Evolutionary conservation across 2,113 vertebrate genomes (phyloP).

Genomic region (Megaceryle torquata): DNA sequence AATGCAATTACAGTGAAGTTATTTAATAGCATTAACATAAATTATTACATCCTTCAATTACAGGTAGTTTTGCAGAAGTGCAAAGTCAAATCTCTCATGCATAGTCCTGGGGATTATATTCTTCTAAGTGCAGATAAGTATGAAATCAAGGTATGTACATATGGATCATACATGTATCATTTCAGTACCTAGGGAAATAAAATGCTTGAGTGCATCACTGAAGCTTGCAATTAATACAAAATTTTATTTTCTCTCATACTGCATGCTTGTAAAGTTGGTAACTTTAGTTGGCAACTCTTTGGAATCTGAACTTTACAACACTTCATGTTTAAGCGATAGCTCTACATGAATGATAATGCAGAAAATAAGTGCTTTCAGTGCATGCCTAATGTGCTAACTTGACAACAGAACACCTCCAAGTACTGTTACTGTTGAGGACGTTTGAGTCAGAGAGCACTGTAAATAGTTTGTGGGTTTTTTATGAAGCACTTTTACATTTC

Average conservation of each 20-base stretch:
- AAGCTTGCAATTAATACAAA: not conserved
- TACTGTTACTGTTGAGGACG: not conserved
- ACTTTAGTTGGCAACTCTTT: not conserved
- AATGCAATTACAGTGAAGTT: not conserved
- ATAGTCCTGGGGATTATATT: slow-evolving; percentile 95
- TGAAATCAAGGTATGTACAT: slow-evolving; percentile 91
- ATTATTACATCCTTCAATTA: slow-evolving; percentile 14
- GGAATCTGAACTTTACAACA: not conserved
- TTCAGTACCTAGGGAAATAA: not conserved
- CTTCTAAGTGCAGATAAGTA: slow-evolving; percentile 97
- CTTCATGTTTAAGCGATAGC: not conserved
- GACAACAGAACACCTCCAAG: not conserved
- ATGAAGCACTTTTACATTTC: not conserved
- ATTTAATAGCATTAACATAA: not conserved
- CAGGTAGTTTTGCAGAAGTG: slow-evolving; percentile 95
- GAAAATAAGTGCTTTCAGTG: not conserved
- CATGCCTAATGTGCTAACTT: not conserved
- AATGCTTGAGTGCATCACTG: not conserved
- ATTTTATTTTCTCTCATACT: not conserved
- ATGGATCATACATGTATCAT: not conserved
- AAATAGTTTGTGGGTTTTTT: not conserved
- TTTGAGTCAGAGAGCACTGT: not conserved
- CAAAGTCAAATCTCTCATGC: slow-evolving; percentile 94
- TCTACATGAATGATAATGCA: not conserved
- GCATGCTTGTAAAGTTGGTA: not conserved